phyloP scores from a whole-genome alignment of 2,888 invertebrate species.

The Thera britannica region DNA sequence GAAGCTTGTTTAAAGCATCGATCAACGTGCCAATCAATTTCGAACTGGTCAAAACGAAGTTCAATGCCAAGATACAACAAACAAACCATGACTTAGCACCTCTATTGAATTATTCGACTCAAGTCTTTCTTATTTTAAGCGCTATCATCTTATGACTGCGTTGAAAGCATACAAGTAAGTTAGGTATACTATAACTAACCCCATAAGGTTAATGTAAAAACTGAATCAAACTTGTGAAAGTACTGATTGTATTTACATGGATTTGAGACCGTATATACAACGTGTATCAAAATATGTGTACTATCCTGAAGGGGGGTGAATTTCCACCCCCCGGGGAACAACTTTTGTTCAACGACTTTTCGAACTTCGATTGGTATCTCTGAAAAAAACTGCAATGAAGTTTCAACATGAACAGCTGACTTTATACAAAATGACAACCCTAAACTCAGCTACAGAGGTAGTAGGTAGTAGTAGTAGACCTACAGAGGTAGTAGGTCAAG shows the following conservation, averaged over 20 bases:
- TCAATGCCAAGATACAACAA: slow-evolving; percentile 64
- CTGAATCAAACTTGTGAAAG: slow-evolving; percentile 15
- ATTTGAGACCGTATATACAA: no score
- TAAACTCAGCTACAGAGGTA: no score
- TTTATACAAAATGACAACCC: no score
- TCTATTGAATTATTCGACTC: slow-evolving; percentile 42
- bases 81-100: slow-evolving; percentile 61
- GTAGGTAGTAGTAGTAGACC: no score
- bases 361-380: no score
- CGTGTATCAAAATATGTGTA: no score
- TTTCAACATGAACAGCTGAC: no score
- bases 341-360: no score
- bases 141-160: slow-evolving; percentile 49
- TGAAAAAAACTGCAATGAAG: no score
- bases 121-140: slow-evolving; percentile 49
- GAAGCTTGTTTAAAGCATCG: slow-evolving; percentile 21
- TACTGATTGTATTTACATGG: neutral
- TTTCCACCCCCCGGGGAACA: no score
- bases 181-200: neutral
- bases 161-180: slow-evolving; percentile 7
- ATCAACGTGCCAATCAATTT: slow-evolving; percentile 48
- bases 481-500: no score
- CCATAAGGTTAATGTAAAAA: slow-evolving; percentile 6
- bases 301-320: no score
- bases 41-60: slow-evolving; percentile 52